These are phyloP conservation scores for Bolborhynchus lineola DNA, from an alignment of 2,113 vertebrate genomes.

Conservation along the genomic window DNA sequence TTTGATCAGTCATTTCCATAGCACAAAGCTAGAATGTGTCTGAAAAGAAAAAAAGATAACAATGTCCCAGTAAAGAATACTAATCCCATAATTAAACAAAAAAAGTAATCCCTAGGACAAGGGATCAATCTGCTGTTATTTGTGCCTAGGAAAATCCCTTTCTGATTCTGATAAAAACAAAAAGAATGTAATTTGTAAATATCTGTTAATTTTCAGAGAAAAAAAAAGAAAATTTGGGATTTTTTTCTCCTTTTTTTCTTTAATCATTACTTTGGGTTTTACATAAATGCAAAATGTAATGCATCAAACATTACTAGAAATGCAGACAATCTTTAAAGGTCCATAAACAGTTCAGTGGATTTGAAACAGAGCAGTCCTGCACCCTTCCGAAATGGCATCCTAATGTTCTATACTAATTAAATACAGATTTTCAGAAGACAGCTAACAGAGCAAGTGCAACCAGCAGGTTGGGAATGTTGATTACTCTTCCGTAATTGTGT, in stretches of 20 bases:
- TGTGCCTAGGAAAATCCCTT: background rate
- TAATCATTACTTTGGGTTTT: background rate
- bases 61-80: background rate
- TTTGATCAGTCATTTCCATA: background rate
- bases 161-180: background rate
- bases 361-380: background rate
- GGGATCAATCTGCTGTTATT: background rate
- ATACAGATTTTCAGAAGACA: conserved; percentile 18
- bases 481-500: conserved; percentile 44
- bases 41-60: background rate
- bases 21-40: background rate
- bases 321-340: background rate
- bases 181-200: background rate
- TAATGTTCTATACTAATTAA: conserved; percentile 37
- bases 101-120: background rate
- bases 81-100: conserved; percentile 14
- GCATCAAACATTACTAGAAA: background rate
- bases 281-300: background rate
- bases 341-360: background rate
- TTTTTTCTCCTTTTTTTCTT: background rate
- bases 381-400: background rate
- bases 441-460: conserved; percentile 6
- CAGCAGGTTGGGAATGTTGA: conserved; percentile 40
- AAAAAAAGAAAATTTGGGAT: background rate
- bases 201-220: background rate